A percentile compares a stretch with the other conserved stretches of the same genome.
Conservation (phyloP, 2,113 vertebrate species). For the Dipodomys stephensi region DNA sequence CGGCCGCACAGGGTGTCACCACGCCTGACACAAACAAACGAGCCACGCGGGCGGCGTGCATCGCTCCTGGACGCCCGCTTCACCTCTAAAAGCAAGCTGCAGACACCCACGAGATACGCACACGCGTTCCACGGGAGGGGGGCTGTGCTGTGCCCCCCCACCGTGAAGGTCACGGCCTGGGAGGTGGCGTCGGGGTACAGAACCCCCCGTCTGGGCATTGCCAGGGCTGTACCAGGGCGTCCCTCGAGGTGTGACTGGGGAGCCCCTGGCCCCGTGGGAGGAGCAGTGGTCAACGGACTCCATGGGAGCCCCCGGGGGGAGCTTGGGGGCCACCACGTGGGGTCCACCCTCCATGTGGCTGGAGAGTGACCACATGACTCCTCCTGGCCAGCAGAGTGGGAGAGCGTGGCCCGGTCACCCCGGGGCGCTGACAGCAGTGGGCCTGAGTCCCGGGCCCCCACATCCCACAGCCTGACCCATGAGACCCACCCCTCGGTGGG, state of each 20-base stretch:
- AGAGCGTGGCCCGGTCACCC: too few species aligned
- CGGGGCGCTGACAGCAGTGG: not conserved
- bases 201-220: too few species aligned
- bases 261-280: too few species aligned
- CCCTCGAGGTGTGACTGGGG: too few species aligned
- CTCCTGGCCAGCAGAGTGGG: rapidly evolving
- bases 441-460: too few species aligned
- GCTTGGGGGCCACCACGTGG: not conserved
- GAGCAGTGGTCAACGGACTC: too few species aligned
- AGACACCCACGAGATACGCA: not conserved
- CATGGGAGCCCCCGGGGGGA: too few species aligned
- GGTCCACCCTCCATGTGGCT: too few species aligned
- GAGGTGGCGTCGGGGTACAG: rapidly evolving
- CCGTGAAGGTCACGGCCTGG: rapidly evolving
- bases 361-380: not conserved
- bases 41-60: rapidly evolving
- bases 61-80: not conserved
- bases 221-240: too few species aligned
- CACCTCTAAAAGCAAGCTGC: not conserved
- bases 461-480: too few species aligned
- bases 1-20: not conserved
- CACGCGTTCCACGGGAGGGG: not conserved
- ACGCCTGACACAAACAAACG: too few species aligned
- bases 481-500: too few species aligned
- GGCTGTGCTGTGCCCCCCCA: rapidly evolving